These are phyloP conservation scores for Hylia prasina DNA, from an alignment of 2,113 vertebrate species.

Conservation along the genomic window DNA sequence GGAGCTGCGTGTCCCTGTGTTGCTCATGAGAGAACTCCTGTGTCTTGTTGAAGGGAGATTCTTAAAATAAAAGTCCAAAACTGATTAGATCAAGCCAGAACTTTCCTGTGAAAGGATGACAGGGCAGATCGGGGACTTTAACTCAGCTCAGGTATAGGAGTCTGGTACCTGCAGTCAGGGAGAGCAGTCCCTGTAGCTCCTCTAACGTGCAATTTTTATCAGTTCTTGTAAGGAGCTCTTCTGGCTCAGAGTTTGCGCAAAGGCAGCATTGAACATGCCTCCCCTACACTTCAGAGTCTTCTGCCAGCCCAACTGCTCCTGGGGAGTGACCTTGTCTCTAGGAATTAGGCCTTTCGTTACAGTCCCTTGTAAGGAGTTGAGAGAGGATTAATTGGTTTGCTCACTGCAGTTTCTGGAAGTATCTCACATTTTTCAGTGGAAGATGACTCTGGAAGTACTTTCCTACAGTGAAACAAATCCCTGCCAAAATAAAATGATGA, in stretches of 20 bases:
- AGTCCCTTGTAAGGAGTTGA: constrained; percentile 55
- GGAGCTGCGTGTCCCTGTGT: not conserved
- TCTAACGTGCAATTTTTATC: not conserved
- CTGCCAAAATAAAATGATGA: constrained; percentile 65
- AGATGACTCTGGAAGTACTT: constrained; percentile 62
- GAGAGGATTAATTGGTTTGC: constrained; percentile 62
- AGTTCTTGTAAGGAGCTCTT: not conserved
- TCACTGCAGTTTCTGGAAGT: constrained; percentile 59
- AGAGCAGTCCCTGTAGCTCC: not conserved
- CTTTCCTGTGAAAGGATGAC: not conserved
- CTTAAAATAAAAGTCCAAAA: not conserved
- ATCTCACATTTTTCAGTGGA: constrained; percentile 57
- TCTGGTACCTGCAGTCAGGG: not conserved
- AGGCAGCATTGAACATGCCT: constrained; percentile 4
- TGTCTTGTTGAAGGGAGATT: not conserved
- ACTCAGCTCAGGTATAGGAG: not conserved
- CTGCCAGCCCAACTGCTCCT: constrained; percentile 52
- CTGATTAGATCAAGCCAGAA: not conserved
- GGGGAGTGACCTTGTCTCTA: constrained; percentile 61
- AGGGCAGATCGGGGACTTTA: not conserved
- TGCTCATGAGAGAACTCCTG: not conserved
- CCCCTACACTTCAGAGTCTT: constrained; percentile 9
- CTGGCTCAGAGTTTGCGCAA: constrained; percentile 15
- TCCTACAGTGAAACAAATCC: constrained; percentile 60
- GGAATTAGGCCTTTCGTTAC: constrained; percentile 53